These are phyloP conservation scores for Oxygymnocypris stewartii DNA, from an alignment of 2,113 vertebrate species.

Conservation along the genomic window DNA sequence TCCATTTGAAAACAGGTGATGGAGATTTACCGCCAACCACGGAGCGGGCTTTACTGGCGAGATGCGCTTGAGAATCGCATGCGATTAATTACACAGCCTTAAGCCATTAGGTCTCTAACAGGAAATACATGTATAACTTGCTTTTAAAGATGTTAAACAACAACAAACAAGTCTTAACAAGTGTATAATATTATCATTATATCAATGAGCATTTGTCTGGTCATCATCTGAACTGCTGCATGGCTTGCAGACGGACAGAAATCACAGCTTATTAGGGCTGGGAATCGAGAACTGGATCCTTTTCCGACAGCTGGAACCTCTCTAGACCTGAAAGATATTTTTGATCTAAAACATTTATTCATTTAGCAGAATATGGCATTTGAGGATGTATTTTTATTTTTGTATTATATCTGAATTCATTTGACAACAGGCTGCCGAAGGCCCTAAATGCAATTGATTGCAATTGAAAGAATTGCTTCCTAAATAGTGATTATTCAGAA, in stretches of 20 bases:
- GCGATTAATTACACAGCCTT: too few species aligned
- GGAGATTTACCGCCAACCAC: too few species aligned
- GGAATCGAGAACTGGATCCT: background rate
- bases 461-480: background rate
- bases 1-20: too few species aligned
- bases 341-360: background rate
- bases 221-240: background rate
- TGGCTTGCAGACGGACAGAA: background rate
- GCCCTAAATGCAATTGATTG: background rate
- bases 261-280: background rate
- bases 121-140: background rate
- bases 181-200: background rate
- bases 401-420: background rate
- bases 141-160: background rate
- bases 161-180: background rate
- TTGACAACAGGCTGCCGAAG: background rate
- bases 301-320: background rate
- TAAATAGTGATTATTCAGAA: background rate
- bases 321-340: background rate
- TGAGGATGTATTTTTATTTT: background rate
- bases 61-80: too few species aligned
- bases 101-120: background rate
- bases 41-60: too few species aligned
- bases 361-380: background rate
- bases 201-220: background rate